Evolutionary conservation across 2,888 invertebrate genomes (phyloP), one percentile per base, ranked within the genome.

Genomic region (Andrena hattorfiana): DNA sequence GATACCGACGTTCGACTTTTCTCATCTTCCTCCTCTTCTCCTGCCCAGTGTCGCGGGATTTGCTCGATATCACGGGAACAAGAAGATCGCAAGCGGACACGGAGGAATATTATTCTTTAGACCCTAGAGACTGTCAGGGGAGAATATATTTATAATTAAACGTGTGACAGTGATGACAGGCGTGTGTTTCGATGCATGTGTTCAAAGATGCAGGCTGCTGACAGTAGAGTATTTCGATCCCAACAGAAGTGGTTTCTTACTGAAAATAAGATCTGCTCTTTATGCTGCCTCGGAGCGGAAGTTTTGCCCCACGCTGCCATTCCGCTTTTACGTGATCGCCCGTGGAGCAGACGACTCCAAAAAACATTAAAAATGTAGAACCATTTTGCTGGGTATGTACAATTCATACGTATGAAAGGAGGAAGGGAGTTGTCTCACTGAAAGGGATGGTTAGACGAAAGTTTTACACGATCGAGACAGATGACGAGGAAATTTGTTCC

Each of bases 231-330:
- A 83, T 78, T 84, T 74, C 74, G 70, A 83, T 70, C 70, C 28
- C 77, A 67, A 70, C 28, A 77, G 74, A 83, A 83, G 77, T 73
- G 66, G 83, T 83, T 83, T 84, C 83, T 74, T 71, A 54, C 48
- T 26, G 74, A 70, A 60, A 83, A 78, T 84, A 78, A 84, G 71
- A 71, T 63, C 70, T 60, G 78, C 63, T 74, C 71, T 84, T 84
- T 83, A 78, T 48, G 32, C 78, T 26, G 54, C 51, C 70, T 16
- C 59, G 23, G 66, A 3, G 63, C 35, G 66, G 73, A 77, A 62
- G 54, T 66, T 77, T 51, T 13, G 60, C 56, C 60, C 48, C 59
- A 28, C 7, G 59, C 69, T 23, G n/a, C 42, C 73, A 28, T 77
- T 73, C 35, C 71, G 66, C 66, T 73, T 78, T 68, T 75, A 75